These are phyloP conservation scores for Entosphenus tridentatus DNA, from an alignment of 2,113 vertebrate species.

Conservation along the genomic window DNA sequence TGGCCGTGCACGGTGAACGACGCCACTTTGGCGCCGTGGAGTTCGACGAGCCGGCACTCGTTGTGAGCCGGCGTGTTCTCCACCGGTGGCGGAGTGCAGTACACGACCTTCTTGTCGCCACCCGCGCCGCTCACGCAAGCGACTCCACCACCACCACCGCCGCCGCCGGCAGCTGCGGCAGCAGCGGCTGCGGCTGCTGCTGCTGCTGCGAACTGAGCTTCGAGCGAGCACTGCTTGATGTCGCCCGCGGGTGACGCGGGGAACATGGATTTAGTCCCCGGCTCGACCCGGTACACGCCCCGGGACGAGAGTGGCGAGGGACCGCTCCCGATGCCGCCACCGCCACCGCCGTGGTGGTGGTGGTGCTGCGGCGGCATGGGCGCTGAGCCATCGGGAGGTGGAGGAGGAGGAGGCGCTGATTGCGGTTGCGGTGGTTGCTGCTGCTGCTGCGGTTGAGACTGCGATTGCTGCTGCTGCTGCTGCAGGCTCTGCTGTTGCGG, in stretches of 20 bases:
- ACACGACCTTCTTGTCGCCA: constrained; percentile 22
- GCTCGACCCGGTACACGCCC: constrained; percentile 5
- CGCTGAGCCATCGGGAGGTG: not conserved
- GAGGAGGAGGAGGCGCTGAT: not conserved
- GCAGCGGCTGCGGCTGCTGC: too few relatives aligned
- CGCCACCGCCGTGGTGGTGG: too few relatives aligned
- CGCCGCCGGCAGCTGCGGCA: too few relatives aligned
- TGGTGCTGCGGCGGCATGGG: not conserved
- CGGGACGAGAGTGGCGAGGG: not conserved
- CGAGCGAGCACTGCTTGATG: not conserved
- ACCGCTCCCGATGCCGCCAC: too few relatives aligned
- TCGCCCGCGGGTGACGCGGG: constrained; percentile 6
- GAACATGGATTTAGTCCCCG: not conserved
- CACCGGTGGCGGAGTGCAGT: constrained; percentile 89
- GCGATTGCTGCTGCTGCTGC: constrained; percentile 17
- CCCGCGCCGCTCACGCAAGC: too few relatives aligned
- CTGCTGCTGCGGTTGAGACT: constrained; percentile 24
- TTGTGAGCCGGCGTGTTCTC: constrained; percentile 98
- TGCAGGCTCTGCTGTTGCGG: constrained; percentile 4
- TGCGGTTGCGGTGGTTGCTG: constrained; percentile 45
- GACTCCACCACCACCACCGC: too few relatives aligned
- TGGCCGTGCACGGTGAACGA: constrained; percentile 89
- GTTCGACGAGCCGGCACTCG: constrained; percentile 96
- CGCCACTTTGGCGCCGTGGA: constrained; percentile 82
- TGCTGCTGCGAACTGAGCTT: not conserved